Percentiles rank a stretch among this genome's conserved stretches.
Conservation (phyloP, 2,888 invertebrate genomes). For the Geophilus truncorum region DNA sequence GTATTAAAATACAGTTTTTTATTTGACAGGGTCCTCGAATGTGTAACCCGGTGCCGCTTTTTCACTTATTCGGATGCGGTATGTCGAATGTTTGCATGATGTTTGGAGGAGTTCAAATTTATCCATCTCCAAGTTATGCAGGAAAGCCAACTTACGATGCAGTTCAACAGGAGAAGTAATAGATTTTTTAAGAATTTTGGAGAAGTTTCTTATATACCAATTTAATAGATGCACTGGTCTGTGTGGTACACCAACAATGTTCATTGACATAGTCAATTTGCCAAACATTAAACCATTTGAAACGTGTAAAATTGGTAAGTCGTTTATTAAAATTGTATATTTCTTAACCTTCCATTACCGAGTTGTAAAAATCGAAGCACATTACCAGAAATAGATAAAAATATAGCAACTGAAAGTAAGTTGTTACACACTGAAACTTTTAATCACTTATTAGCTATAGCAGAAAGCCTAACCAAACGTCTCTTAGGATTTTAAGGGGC, state of each 20-base stretch:
- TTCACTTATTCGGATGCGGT: conserved; percentile 74
- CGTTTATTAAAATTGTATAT: too few relatives aligned
- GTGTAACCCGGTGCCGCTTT: conserved; percentile 65
- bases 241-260: conserved; percentile 82
- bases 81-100: too few relatives aligned
- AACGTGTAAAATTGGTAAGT: too few relatives aligned
- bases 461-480: too few relatives aligned
- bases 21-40: conserved; percentile 39
- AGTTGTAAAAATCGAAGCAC: too few relatives aligned
- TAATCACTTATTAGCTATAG: too few relatives aligned
- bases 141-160: conserved; percentile 60
- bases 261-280: conserved; percentile 64
- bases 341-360: too few relatives aligned
- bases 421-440: too few relatives aligned
- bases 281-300: conserved; percentile 52
- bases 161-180: conserved; percentile 61
- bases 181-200: background rate
- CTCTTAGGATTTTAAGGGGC: too few relatives aligned
- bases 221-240: conserved; percentile 48
- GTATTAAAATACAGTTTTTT: background rate
- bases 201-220: too few relatives aligned
- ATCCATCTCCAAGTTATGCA: conserved; percentile 59
- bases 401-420: too few relatives aligned
- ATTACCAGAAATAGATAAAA: too few relatives aligned
- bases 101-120: conserved; percentile 48